These are phyloP conservation scores for Synanthedon andrenaeformis DNA, from an alignment of 2,888 invertebrate genomes.

Conservation along the genomic window DNA sequence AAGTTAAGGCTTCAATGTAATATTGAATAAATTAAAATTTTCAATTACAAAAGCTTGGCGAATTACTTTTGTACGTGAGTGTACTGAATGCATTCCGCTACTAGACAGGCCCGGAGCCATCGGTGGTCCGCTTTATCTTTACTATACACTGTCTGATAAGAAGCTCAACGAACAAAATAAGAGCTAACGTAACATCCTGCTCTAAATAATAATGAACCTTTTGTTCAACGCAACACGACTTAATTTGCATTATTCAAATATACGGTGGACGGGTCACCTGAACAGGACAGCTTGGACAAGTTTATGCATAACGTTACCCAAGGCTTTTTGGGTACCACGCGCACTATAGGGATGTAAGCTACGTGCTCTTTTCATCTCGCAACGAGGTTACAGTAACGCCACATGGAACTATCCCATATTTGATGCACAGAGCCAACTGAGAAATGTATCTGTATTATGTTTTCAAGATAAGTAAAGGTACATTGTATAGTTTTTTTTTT, in stretches of 20 bases:
- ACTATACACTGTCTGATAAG: slow-evolving; percentile 64
- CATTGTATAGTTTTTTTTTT: too few species aligned
- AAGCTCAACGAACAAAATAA: slow-evolving; percentile 62
- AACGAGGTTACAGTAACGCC: slow-evolving; percentile 9
- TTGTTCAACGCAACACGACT: slow-evolving; percentile 26
- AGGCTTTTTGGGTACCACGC: slow-evolving; percentile 34
- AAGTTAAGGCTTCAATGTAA: too few species aligned
- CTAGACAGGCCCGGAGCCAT: slow-evolving; percentile 40
- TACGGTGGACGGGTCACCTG: slow-evolving; percentile 23
- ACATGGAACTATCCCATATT: slow-evolving; percentile 14
- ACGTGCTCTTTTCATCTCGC: slow-evolving; percentile 14
- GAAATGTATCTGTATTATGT: background rate
- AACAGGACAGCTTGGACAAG: slow-evolving; percentile 17
- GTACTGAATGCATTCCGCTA: slow-evolving; percentile 41
- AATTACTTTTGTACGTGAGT: slow-evolving; percentile 22
- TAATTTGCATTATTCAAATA: slow-evolving; percentile 29
- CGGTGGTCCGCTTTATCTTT: slow-evolving; percentile 59
- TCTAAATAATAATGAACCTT: slow-evolving; percentile 37
- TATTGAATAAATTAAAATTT: too few species aligned
- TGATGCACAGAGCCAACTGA: slow-evolving; percentile 10
- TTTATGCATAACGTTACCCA: slow-evolving; percentile 34
- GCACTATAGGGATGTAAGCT: slow-evolving; percentile 20
- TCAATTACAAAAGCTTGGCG: too few species aligned
- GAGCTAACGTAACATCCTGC: slow-evolving; percentile 30
- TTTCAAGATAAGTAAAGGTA: too few species aligned